Evolutionary conservation across 2,888 invertebrate genomes (phyloP).

Genomic region (Dolichomitus sp.): DNA sequence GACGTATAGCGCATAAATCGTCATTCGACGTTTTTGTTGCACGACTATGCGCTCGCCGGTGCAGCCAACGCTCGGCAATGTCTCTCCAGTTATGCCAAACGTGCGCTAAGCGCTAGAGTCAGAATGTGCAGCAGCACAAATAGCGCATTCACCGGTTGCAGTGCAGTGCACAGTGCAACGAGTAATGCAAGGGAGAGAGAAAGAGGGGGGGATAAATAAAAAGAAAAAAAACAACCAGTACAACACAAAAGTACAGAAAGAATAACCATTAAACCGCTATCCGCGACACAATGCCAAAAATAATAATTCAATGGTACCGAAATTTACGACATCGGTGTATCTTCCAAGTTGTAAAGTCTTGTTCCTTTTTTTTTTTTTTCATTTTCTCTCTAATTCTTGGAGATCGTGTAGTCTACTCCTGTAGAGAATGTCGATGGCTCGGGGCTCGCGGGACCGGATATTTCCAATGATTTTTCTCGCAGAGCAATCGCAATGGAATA

Average conservation of each 20-base stretch:
- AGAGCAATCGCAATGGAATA: conserved; percentile 33
- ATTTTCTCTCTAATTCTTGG: conserved; percentile 11
- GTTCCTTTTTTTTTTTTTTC: background rate
- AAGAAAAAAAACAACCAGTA: background rate
- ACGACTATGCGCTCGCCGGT: conserved; percentile 52
- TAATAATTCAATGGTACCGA: background rate
- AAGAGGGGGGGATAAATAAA: background rate
- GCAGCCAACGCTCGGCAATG: conserved; percentile 49
- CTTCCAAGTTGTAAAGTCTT: background rate
- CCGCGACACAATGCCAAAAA: conserved; percentile 2
- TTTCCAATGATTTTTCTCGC: conserved; percentile 39
- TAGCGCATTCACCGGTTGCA: conserved; percentile 53
- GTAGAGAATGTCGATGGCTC: background rate
- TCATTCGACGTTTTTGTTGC: conserved; percentile 69
- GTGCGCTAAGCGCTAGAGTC: conserved; percentile 30
- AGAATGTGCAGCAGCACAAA: conserved; percentile 47
- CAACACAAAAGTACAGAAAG: background rate
- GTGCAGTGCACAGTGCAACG: conserved; percentile 18
- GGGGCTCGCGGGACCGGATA: conserved; percentile 8
- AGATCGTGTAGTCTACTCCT: background rate
- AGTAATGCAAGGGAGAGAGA: conserved; percentile 31
- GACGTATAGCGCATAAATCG: conserved; percentile 71
- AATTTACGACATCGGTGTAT: conserved; percentile 13
- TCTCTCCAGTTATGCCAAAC: conserved; percentile 56
- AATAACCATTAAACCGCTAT: background rate